These are phyloP conservation scores for Brienomyrus brachyistius DNA, from an alignment of 2,113 vertebrate genomes.

Conservation along the genomic window DNA sequence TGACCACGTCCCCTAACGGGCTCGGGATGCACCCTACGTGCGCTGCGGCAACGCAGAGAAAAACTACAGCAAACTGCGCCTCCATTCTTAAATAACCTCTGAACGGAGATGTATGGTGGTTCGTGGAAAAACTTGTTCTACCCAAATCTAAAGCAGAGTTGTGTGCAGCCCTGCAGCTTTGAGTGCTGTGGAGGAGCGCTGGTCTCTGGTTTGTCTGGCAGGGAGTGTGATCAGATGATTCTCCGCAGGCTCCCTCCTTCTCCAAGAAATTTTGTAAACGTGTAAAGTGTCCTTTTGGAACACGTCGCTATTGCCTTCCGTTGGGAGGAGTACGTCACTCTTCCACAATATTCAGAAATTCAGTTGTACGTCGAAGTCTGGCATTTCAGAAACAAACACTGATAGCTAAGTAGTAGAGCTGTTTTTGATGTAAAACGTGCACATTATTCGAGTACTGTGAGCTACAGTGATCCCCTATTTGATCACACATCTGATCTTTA, in stretches of 20 bases:
- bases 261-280: slow-evolving; percentile 61
- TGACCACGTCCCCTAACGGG: slow-evolving; percentile 72
- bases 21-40: slow-evolving; percentile 48
- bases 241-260: slow-evolving; percentile 32
- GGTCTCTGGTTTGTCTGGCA: background rate
- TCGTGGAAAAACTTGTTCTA: background rate
- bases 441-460: background rate
- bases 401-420: background rate
- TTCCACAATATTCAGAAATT: background rate
- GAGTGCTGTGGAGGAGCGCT: background rate
- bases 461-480: background rate
- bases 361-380: background rate
- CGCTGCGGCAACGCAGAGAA: slow-evolving; percentile 28
- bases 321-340: background rate
- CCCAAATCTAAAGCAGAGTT: background rate
- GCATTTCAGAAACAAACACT: too few species aligned
- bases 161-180: background rate
- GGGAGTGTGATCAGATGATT: slow-evolving; percentile 28
- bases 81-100: slow-evolving; percentile 29
- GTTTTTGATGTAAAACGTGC: background rate
- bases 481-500: background rate
- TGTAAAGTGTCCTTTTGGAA: slow-evolving; percentile 39
- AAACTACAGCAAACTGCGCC: slow-evolving; percentile 24
- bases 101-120: background rate
- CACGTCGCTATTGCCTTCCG: slow-evolving; percentile 21